A percentile compares a stretch with the other conserved stretches of the same genome.
phyloP scores from a whole-genome alignment of 2,888 invertebrate species.

The Himalopsyche anomala region DNA sequence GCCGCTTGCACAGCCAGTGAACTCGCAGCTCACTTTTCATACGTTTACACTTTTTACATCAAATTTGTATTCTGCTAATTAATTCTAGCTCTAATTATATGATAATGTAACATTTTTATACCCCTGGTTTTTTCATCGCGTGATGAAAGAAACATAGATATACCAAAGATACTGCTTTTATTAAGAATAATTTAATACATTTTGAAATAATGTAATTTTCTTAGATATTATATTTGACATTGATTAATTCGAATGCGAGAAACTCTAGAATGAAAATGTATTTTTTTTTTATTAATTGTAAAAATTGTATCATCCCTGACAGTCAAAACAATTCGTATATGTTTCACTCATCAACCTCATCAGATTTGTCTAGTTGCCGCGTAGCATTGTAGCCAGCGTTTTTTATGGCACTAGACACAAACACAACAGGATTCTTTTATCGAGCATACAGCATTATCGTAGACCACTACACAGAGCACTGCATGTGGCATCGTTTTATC shows the following conservation, averaged over 20 bases:
- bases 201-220: conserved; percentile 4
- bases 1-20: conserved; percentile 74
- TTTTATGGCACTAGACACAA: not conserved
- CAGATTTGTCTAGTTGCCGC: not conserved
- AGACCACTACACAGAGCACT: too few relatives aligned
- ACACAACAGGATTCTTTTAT: too few relatives aligned
- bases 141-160: conserved; percentile 52
- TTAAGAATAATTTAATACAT: conserved; percentile 55
- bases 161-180: conserved; percentile 65
- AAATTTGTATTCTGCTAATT: conserved; percentile 35
- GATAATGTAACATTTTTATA: conserved; percentile 43
- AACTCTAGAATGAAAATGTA: not conserved
- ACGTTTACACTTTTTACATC: conserved; percentile 37
- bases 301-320: not conserved
- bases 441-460: too few relatives aligned
- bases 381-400: not conserved
- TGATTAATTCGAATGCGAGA: not conserved
- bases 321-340: not conserved
- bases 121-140: conserved; percentile 51
- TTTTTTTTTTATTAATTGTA: not conserved
- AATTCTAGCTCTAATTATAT: conserved; percentile 41
- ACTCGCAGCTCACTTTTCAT: conserved; percentile 32
- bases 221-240: conserved; percentile 22
- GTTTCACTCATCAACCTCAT: not conserved
- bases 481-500: too few relatives aligned